Percentiles rank a stretch among this genome's conserved stretches.
Conservation (phyloP, 2,113 vertebrate genomes). For the Sarotherodon lohbergeri region DNA sequence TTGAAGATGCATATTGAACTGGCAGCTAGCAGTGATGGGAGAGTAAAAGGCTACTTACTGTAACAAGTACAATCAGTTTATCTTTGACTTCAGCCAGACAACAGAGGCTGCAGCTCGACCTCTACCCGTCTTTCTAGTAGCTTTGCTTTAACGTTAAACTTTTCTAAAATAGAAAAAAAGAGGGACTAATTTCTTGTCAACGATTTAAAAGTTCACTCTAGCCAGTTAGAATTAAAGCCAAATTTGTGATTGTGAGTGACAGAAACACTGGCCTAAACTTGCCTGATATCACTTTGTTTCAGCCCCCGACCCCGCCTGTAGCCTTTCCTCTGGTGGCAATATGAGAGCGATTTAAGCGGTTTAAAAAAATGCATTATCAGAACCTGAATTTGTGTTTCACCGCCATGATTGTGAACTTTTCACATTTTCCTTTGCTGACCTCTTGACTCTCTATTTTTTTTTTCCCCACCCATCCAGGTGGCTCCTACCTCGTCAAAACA, state of each 20-base stretch:
- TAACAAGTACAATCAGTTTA: background rate
- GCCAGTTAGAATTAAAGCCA: background rate
- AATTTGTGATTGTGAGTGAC: background rate
- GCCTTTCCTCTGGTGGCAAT: background rate
- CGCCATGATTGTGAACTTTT: background rate
- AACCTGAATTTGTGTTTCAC: background rate
- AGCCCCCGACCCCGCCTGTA: background rate
- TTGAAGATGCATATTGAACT: background rate
- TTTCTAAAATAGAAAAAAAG: background rate
- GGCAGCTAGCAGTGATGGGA: background rate
- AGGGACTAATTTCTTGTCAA: background rate
- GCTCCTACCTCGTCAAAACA: slow-evolving; percentile 98
- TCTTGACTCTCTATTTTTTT: background rate
- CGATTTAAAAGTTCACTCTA: background rate
- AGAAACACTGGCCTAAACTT: background rate
- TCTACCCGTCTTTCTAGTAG: background rate
- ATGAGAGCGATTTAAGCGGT: background rate
- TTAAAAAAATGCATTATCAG: background rate
- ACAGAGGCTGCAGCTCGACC: background rate
- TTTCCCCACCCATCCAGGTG: slow-evolving; percentile 68
- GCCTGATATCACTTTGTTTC: background rate
- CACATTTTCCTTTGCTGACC: background rate
- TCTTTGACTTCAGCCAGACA: background rate
- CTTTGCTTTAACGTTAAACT: background rate
- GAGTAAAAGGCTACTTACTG: background rate